These are phyloP conservation scores for Dendrolimus houi DNA, from an alignment of 2,888 invertebrate species.

Conservation along the genomic window DNA sequence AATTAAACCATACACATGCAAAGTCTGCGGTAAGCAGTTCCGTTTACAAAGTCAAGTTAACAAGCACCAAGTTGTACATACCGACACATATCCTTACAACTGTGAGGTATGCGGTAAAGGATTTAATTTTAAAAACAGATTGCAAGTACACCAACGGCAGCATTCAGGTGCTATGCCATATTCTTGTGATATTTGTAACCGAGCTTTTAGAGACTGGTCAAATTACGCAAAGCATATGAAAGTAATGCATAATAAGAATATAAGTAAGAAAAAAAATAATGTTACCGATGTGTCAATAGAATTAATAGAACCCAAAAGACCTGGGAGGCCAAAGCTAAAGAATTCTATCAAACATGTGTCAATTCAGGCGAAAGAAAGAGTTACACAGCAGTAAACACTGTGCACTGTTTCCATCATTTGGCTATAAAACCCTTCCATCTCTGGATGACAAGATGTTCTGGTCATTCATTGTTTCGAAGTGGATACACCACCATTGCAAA, in stretches of 20 bases:
- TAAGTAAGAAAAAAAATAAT: not conserved
- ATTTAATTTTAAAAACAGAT: not conserved
- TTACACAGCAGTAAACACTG: no score
- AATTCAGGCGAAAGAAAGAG: no score
- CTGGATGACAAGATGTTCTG: no score
- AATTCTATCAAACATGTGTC: no score
- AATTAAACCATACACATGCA: not conserved
- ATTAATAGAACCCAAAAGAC: not conserved
- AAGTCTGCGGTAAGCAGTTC: not conserved
- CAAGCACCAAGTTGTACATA: not conserved
- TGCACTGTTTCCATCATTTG: no score
- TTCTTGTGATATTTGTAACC: not conserved
- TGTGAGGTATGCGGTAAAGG: not conserved
- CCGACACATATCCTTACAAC: not conserved
- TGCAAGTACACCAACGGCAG: not conserved
- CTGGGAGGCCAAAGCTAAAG: no score
- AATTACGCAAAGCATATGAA: not conserved
- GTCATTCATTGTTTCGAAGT: no score
- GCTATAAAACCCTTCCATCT: no score
- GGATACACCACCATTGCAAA: no score
- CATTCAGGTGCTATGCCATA: not conserved
- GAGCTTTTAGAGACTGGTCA: not conserved
- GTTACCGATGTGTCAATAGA: constrained; percentile 1
- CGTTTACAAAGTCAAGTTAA: not conserved
- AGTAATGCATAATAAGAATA: not conserved